phyloP scores from a whole-genome alignment of 2,113 vertebrate species.

The Cariama cristata region DNA sequence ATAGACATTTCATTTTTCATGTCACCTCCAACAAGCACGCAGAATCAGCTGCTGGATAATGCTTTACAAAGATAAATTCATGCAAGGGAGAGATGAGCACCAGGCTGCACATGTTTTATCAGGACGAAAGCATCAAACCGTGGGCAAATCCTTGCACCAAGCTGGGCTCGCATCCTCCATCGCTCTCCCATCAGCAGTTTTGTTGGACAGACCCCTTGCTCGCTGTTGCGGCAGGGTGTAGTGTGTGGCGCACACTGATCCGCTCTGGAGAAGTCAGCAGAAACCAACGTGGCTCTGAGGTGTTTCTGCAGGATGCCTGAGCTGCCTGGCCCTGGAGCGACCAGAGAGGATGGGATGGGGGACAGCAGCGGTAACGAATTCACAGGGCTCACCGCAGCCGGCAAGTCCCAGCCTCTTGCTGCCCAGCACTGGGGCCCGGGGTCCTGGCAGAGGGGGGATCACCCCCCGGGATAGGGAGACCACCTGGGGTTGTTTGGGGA shows the following conservation, averaged over 20 bases:
- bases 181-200: rapidly evolving
- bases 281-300: rapidly evolving
- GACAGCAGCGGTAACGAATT: rapidly evolving
- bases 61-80: neutral
- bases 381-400: rapidly evolving
- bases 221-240: rapidly evolving
- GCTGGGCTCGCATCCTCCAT: rapidly evolving
- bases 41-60: neutral
- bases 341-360: neutral
- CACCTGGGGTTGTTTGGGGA: rapidly evolving
- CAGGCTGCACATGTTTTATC: rapidly evolving
- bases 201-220: neutral
- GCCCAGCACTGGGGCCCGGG: rapidly evolving
- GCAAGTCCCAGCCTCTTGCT: neutral
- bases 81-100: rapidly evolving
- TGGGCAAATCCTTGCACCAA: rapidly evolving
- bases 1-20: rapidly evolving
- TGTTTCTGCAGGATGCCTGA: rapidly evolving
- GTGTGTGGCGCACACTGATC: rapidly evolving
- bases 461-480: neutral
- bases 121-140: rapidly evolving
- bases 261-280: too few species aligned
- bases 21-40: neutral
- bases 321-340: neutral
- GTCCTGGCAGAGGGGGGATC: too few species aligned